Conservation (phyloP, 2,888 invertebrate species). For the Hemaris fuciformis region DNA sequence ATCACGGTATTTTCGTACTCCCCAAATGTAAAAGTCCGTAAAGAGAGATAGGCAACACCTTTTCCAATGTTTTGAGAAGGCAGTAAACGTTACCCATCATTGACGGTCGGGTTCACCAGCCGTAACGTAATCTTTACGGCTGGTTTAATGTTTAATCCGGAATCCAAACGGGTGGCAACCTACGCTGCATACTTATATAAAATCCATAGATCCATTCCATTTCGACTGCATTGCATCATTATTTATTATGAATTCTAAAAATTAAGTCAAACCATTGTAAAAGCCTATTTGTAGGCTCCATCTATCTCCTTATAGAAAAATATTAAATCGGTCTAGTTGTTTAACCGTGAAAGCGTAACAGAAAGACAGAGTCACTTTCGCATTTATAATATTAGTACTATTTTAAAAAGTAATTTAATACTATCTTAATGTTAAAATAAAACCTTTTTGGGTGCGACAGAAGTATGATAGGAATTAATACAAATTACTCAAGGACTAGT, state of each 20-base stretch:
- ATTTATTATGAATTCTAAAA: background rate
- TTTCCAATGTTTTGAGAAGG: background rate
- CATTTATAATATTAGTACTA: too few species aligned
- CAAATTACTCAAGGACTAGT: too few species aligned
- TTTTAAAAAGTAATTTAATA: too few species aligned
- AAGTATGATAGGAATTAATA: too few species aligned
- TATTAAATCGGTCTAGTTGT: too few species aligned
- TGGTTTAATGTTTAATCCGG: slow-evolving; percentile 24
- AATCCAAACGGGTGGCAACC: slow-evolving; percentile 8
- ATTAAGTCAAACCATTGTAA: too few species aligned
- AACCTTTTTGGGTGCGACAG: too few species aligned
- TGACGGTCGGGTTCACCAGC: slow-evolving; percentile 21
- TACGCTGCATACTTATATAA: background rate
- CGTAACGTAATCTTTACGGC: slow-evolving; percentile 27
- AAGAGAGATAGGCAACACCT: background rate
- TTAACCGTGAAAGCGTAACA: too few species aligned
- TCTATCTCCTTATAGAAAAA: too few species aligned
- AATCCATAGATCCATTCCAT: background rate
- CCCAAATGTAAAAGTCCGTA: background rate
- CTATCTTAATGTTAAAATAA: too few species aligned
- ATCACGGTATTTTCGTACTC: background rate
- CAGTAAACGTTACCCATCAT: slow-evolving; percentile 19
- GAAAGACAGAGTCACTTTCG: too few species aligned
- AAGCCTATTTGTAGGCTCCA: too few species aligned
- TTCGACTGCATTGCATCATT: background rate